Evolutionary conservation across 2,888 invertebrate species (phyloP).

Genomic region (Lasiommata megera): DNA sequence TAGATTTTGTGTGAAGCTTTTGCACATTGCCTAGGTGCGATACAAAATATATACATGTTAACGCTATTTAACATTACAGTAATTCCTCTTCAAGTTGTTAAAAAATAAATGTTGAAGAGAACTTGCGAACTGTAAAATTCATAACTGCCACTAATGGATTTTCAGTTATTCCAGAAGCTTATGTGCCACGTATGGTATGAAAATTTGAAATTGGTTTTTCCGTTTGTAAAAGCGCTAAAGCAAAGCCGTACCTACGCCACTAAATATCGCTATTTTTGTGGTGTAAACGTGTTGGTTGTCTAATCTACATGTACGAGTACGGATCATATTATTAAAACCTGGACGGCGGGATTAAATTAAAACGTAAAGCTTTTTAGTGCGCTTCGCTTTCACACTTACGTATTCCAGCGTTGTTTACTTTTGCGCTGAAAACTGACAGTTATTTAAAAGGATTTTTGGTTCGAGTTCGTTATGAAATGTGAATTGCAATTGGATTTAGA

Average conservation of each 20-base stretch:
- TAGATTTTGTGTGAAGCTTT: no score
- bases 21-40: no score
- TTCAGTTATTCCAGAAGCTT: background rate
- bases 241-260: no score
- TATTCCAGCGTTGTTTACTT: background rate
- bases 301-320: background rate
- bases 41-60: no score
- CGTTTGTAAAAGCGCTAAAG: background rate
- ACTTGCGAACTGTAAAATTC: background rate
- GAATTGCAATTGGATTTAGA: background rate
- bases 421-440: background rate
- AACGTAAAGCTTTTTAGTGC: background rate
- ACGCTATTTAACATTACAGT: no score
- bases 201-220: background rate
- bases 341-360: slow-evolving; percentile 1
- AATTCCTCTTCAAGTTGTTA: background rate
- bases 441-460: background rate
- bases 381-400: background rate
- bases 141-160: background rate
- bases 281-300: background rate
- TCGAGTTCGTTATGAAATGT: background rate
- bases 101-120: background rate
- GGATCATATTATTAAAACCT: background rate
- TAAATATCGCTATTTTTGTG: background rate
- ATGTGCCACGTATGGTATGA: background rate